These are phyloP conservation scores for Notolepis coatsorum DNA, from an alignment of 2,797 vertebrate species.

Conservation along the genomic window DNA sequence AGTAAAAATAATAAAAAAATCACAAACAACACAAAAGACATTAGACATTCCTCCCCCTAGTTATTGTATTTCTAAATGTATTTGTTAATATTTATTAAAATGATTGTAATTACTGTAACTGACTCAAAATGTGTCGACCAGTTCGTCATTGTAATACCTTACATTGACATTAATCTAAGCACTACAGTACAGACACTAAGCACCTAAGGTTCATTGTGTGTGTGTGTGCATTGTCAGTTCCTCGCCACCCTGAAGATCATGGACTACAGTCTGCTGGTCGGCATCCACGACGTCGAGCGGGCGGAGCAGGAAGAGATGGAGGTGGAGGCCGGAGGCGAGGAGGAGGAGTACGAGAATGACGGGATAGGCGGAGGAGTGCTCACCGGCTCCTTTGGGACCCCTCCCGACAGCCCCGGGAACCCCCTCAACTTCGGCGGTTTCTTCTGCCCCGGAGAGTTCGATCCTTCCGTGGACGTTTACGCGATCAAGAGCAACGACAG, in stretches of 20 bases:
- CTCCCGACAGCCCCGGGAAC: constrained; percentile 92
- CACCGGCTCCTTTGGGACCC: constrained; percentile 91
- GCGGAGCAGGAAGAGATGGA: constrained; percentile 96
- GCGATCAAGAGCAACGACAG: constrained; percentile 95
- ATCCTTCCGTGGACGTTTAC: constrained; percentile 93
- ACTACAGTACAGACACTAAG: too few relatives aligned
- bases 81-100: neutral
- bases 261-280: constrained; percentile 95
- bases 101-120: neutral
- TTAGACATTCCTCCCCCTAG: too few relatives aligned
- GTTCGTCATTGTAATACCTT: neutral
- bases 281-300: constrained; percentile 93
- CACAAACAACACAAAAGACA: too few relatives aligned
- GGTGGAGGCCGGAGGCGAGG: constrained; percentile 87
- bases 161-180: too few relatives aligned
- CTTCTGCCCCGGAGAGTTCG: constrained; percentile 93
- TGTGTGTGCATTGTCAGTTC: constrained; percentile 78
- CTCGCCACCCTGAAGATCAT: constrained; percentile 94
- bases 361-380: constrained; percentile 82
- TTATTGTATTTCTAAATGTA: neutral
- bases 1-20: too few relatives aligned
- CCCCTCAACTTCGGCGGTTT: constrained; percentile 91
- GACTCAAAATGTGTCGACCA: neutral
- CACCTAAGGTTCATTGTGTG: too few relatives aligned
- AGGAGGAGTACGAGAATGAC: constrained; percentile 90